A percentile compares a stretch with the other conserved stretches of the same genome.
Evolutionary conservation across 2,797 vertebrate genomes (phyloP).

Genomic region (Rachycentron canadum): DNA sequence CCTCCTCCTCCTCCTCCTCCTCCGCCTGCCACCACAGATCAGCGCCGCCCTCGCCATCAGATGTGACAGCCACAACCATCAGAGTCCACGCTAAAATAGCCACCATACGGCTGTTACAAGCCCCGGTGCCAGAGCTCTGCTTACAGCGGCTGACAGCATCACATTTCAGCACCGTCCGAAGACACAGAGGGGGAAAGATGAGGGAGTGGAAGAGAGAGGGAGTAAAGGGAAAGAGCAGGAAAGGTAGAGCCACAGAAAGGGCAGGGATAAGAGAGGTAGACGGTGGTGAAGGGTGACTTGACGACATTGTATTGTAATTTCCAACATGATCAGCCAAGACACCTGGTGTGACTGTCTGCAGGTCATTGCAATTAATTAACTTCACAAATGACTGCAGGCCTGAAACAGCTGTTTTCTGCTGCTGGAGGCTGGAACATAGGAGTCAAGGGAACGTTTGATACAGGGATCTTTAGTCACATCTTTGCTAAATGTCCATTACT

Average conservation of each 20-base stretch:
- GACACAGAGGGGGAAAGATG: constrained; percentile 16
- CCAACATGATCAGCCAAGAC: constrained; percentile 12
- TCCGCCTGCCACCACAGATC: constrained; percentile 72
- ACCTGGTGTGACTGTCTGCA: constrained; percentile 17
- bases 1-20: constrained; percentile 6
- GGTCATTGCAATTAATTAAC: constrained; percentile 26
- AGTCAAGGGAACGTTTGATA: background rate
- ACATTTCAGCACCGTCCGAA: constrained; percentile 58
- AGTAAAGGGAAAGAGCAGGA: background rate
- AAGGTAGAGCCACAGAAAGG: background rate
- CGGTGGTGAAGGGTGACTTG: background rate
- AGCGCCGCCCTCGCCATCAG: constrained; percentile 70
- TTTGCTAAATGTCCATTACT: background rate
- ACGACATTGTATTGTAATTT: constrained; percentile 22
- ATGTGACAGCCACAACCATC: constrained; percentile 82
- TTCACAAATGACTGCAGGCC: constrained; percentile 24
- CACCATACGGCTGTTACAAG: constrained; percentile 76
- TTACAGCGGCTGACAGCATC: constrained; percentile 75
- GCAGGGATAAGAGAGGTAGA: background rate
- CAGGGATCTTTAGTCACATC: background rate
- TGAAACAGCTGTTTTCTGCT: background rate
- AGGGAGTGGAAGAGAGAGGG: background rate
- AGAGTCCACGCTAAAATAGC: constrained; percentile 80
- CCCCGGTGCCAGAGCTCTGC: constrained; percentile 72
- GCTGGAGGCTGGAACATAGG: background rate